Evolutionary conservation across 2,888 invertebrate species (phyloP), one percentile per base, ranked within the genome.

Genomic region (Embidobia sp.): DNA sequence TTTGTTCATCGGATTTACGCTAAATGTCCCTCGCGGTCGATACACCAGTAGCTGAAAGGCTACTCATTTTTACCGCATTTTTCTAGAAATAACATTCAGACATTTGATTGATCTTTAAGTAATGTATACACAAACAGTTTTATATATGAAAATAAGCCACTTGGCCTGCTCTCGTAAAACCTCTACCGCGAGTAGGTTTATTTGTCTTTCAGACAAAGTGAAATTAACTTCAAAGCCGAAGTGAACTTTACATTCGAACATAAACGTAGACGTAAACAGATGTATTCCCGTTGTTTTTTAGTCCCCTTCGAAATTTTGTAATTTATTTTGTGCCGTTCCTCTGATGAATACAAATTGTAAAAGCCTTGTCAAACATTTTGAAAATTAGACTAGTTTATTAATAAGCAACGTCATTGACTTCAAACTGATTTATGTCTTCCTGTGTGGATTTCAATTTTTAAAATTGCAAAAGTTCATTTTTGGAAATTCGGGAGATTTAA

Each of bases 61-160:
- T 22, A 4, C 6, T 22, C 22, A 22, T 22, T 22, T 22, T 22
- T 22, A 6, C 6, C 3, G 3, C 6, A 22, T 92, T 35, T 35
- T 59, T 59, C 16, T 18, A n/a, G 22, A 22, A 31, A 31, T 19
- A 59, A 33, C 13, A 29, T 33, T 59, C 16, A 13, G 57, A 33
- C 22, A 10, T 61, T 26, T 46, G 59, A 61, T 61, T 61, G 27
- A 61, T 35, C 35, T 61, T 48, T 37, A 37, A 37, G 49, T 40
- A 63, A 40, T 19, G 22, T 26, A 35, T 59, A 57, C 48, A 37
- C 26, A 61, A 26, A 48, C 46, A 48, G 22, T 27, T 61, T 33
- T 27, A 48, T 35, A 48, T 16, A 48, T 6, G 37, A 48, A 48
- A 48, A 35, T 35, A 48, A 44, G 15, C 48, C 48, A 26, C 48